Evolutionary conservation across 2,888 invertebrate species (phyloP).

Genomic region (Aphodius granarius): DNA sequence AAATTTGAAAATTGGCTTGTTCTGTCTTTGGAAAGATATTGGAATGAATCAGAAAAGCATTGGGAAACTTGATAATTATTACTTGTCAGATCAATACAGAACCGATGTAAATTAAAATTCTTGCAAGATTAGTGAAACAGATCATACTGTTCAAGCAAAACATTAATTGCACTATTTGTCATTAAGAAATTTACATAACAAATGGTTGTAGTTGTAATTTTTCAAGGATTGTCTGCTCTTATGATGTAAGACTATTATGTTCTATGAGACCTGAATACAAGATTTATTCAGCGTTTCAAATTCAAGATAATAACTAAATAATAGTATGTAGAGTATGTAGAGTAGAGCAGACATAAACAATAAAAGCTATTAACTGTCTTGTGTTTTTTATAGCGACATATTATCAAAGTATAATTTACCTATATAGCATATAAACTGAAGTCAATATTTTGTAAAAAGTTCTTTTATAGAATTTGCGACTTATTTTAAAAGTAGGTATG

Average conservation of each 20-base stretch:
- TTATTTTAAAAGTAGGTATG: background rate
- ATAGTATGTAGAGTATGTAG: background rate
- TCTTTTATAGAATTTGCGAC: background rate
- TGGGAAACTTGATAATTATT: no score
- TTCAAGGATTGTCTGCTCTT: background rate
- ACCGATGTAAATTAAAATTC: background rate
- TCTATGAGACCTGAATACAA: background rate
- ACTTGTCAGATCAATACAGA: background rate
- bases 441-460: background rate
- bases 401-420: background rate
- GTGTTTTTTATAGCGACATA: background rate
- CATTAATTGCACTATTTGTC: background rate
- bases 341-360: background rate
- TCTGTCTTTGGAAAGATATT: no score
- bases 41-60: no score
- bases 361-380: no score
- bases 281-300: background rate
- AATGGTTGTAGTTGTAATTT: background rate
- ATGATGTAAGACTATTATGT: background rate
- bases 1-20: no score
- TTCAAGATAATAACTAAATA: background rate
- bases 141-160: background rate
- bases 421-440: no score
- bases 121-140: background rate
- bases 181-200: background rate